phyloP scores from a whole-genome alignment of 2,888 invertebrate species.

The Neuroscelio doddi region DNA sequence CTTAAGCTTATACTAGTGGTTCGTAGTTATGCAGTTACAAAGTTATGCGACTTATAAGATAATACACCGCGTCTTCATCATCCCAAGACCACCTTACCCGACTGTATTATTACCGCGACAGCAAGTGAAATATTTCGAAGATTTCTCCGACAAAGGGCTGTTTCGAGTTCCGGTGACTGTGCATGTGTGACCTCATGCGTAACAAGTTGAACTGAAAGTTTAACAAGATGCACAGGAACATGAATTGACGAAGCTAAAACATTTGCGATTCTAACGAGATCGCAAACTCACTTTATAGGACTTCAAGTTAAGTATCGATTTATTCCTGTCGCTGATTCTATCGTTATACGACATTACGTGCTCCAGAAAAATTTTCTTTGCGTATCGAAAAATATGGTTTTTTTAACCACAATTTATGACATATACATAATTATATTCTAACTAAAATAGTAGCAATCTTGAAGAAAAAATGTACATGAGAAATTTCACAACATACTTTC shows the following conservation, averaged over 20 bases:
- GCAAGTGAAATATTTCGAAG: conserved; percentile 39
- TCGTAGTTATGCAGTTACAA: conserved; percentile 44
- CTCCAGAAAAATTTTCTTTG: too few relatives aligned
- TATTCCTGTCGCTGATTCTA: conserved; percentile 22
- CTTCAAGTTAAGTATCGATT: conserved; percentile 34
- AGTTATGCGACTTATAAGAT: conserved; percentile 42
- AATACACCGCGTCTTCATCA: conserved; percentile 38
- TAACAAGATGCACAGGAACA: conserved; percentile 37
- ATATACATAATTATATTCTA: too few relatives aligned
- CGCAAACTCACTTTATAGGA: conserved; percentile 31
- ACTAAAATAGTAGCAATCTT: too few relatives aligned
- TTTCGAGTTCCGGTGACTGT: conserved; percentile 37
- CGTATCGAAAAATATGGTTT: too few relatives aligned
- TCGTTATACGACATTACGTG: conserved; percentile 18
- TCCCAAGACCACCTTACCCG: conserved; percentile 38
- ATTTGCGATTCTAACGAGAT: conserved; percentile 46
- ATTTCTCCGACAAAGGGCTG: conserved; percentile 38
- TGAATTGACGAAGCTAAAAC: conserved; percentile 40
- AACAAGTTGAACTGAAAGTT: conserved; percentile 43
- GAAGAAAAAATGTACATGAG: too few relatives aligned
- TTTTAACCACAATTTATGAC: too few relatives aligned
- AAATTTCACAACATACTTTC: too few relatives aligned
- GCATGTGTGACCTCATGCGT: conserved; percentile 44
- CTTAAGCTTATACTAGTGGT: conserved; percentile 40
- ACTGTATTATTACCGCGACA: conserved; percentile 40